Evolutionary conservation across 2,888 invertebrate genomes (phyloP).

Genomic region (Caenorhabditis sinica): DNA sequence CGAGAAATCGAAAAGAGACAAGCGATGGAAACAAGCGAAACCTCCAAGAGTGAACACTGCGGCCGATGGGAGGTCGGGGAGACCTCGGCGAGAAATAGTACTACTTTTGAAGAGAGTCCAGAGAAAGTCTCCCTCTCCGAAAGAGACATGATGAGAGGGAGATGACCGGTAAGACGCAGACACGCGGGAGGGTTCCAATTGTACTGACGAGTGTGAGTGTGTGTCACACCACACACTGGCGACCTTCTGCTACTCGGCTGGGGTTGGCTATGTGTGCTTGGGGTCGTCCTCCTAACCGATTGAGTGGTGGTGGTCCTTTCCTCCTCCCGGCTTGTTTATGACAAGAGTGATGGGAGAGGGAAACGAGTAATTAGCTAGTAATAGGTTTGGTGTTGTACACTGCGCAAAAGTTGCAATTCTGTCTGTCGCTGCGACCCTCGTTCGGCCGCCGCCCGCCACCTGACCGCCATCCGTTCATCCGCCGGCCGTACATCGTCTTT

Average conservation of each 20-base stretch:
- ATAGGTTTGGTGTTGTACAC: not conserved
- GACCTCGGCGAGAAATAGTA: constrained; percentile 7
- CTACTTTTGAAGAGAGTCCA: not conserved
- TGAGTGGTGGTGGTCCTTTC: constrained; percentile 27
- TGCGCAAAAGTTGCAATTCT: not conserved
- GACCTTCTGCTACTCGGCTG: constrained; percentile 15
- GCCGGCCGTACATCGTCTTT: too few species aligned
- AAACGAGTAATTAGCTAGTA: constrained; percentile 15
- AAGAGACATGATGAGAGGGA: not conserved
- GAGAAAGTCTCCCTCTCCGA: constrained; percentile 15
- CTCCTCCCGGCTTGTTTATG: not conserved
- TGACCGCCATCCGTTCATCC: too few species aligned
- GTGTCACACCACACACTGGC: constrained; percentile 23
- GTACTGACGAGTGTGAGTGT: constrained; percentile 34
- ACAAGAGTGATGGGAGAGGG: constrained; percentile 7
- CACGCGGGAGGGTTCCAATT: constrained; percentile 8
- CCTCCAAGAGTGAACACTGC: constrained; percentile 31
- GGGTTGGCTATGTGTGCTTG: not conserved
- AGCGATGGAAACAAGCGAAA: constrained; percentile 43
- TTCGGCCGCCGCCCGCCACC: too few species aligned
- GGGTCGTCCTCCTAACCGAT: constrained; percentile 2
- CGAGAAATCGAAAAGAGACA: not conserved
- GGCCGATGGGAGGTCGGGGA: constrained; percentile 40
- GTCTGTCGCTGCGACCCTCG: too few species aligned
- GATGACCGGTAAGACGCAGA: constrained; percentile 47